Conservation (phyloP, 1,140 invertebrate genomes). For the Sinonovacula constricta region DNA sequence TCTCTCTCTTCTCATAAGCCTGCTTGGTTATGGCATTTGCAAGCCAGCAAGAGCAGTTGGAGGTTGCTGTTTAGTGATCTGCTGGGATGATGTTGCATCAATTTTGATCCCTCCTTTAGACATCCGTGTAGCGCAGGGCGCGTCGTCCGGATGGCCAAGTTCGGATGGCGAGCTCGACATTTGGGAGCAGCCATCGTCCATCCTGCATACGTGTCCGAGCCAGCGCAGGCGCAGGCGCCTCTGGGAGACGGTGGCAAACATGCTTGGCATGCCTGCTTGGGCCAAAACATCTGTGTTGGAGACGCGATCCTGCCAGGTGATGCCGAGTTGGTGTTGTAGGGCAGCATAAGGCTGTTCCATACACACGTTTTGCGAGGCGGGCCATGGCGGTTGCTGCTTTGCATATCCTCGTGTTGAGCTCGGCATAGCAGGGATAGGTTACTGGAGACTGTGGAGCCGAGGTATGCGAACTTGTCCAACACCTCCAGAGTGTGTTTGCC, state of each 20-base stretch:
- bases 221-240: no score
- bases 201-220: no score
- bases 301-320: no score
- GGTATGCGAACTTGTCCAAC: conserved; percentile 36
- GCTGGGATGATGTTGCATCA: neutral
- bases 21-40: no score
- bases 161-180: conserved; percentile 22
- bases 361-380: no score
- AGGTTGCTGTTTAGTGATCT: neutral
- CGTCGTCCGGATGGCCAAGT: neutral
- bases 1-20: no score
- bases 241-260: no score
- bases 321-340: no score
- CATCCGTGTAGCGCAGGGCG: neutral
- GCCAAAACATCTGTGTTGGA: no score
- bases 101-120: no score
- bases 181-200: conserved; percentile 22
- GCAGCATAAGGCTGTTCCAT: conserved; percentile 37
- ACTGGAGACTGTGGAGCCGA: conserved; percentile 27
- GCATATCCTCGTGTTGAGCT: conserved; percentile 15
- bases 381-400: conserved; percentile 44
- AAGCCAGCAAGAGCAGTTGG: no score
- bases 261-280: no score
- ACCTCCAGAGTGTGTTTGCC: conserved; percentile 14
- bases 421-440: conserved; percentile 39